Base-by-base conservation (phyloP, 2,113 vertebrate species). In the Manacus vitellinus region DNA sequence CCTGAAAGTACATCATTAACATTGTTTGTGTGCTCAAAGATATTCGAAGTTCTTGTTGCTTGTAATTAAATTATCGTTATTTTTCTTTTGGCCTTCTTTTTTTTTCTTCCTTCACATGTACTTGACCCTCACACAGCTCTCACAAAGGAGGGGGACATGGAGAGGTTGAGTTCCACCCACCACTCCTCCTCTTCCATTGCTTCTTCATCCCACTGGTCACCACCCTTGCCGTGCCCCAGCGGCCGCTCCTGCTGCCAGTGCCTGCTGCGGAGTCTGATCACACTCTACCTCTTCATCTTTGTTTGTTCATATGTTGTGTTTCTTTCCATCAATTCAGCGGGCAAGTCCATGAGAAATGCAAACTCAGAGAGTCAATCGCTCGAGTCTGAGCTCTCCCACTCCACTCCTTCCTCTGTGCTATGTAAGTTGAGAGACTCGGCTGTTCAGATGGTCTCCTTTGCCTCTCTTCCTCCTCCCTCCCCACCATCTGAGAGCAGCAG, bases 351-450 rank as follows among this genome's bases (percentile, higher is more conserved):
- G 97, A 96, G 97, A 97, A 96, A 88, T 94, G 92, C 96, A 94
- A 89, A 95, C 71, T 90, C 97, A 54, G 89, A 97, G 94, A 95
- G 85, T 95, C 61, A 92, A 68, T 94, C 87, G 86, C 89, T 97
- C 92, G 98, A 98, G 80, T 95, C 97, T 95, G 97, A 95, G 90
- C 86, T 96, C 86, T 96, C 65, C 90, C 89, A 89, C 95, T 97
- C 92, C 88, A 92, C 91, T 97, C 62, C 86, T 98, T 93, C 97
- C 96, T 97, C 96, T 97, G 88, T 98, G 28, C 97, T 98, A 96
- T 98, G 98, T 98, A 99, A 99, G 98, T 99, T 96, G 86, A 96
- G 94, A 93, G 63, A 84, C 75, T 80, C 55, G 55, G 89, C 87
- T 47, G 35, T 73, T 84, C 85, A 73, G 76, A 66, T 96, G 67